Evolutionary conservation across 2,888 invertebrate genomes (phyloP).

Genomic region (Hydraecia micacea): DNA sequence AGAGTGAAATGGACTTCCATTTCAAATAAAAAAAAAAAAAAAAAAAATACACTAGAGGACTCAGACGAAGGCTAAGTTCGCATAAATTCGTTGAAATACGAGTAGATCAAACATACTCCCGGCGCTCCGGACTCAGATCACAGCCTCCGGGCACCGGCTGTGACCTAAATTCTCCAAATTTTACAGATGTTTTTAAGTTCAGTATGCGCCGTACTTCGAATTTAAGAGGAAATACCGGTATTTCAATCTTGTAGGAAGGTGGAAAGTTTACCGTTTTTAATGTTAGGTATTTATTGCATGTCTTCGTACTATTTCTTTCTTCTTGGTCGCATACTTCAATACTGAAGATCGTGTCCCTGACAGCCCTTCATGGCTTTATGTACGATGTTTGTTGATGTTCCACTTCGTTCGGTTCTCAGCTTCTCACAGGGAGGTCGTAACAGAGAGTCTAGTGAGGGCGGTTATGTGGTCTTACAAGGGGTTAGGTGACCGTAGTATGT

Average conservation of each 20-base stretch:
- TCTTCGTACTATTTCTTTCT: too few species aligned
- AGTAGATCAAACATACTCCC: slow-evolving; percentile 44
- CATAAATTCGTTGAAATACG: slow-evolving; percentile 42
- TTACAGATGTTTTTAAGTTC: slow-evolving; percentile 26
- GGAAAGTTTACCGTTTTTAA: background rate
- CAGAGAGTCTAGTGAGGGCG: too few species aligned
- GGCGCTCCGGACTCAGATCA: background rate
- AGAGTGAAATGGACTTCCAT: too few species aligned
- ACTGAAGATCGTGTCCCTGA: too few species aligned
- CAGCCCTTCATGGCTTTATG: too few species aligned
- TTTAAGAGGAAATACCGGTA: slow-evolving; percentile 11
- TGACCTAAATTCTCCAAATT: slow-evolving; percentile 38
- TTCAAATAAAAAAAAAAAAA: too few species aligned
- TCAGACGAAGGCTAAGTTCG: slow-evolving; percentile 2
- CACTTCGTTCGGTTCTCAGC: too few species aligned
- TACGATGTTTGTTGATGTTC: too few species aligned
- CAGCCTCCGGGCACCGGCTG: slow-evolving; percentile 16
- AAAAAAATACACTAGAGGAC: background rate
- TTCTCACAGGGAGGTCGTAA: too few species aligned
- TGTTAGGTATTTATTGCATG: background rate
- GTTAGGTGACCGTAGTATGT: too few species aligned
- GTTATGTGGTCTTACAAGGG: too few species aligned
- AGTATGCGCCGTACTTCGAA: slow-evolving; percentile 1
- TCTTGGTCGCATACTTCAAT: too few species aligned
- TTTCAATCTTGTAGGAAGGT: slow-evolving; percentile 1